Percentiles rank a stretch among this genome's conserved stretches.
These are phyloP conservation scores for Lepus oiostolus DNA, from an alignment of 2,797 vertebrate species.

Conservation along the genomic window DNA sequence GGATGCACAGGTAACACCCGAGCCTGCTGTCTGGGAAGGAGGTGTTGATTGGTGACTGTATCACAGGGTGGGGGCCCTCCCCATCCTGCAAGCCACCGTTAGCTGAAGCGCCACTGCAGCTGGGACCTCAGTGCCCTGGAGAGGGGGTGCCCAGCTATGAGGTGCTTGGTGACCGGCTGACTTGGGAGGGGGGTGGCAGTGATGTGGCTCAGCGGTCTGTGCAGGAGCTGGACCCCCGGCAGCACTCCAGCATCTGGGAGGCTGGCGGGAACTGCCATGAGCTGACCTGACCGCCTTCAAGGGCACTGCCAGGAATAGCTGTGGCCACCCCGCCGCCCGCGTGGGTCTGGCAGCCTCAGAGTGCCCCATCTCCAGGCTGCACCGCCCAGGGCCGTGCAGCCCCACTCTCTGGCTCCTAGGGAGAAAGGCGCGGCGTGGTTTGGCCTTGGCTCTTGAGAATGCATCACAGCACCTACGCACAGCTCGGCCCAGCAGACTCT, in stretches of 20 bases:
- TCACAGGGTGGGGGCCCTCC: background rate
- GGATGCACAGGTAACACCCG: accelerated
- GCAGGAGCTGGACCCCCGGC: conserved; percentile 2
- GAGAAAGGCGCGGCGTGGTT: background rate
- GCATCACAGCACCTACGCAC: background rate
- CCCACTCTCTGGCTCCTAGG: background rate
- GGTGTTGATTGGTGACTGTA: background rate
- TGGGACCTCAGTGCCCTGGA: background rate
- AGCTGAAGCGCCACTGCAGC: too few species aligned
- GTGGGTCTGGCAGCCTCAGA: conserved; percentile 73
- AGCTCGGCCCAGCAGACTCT: background rate
- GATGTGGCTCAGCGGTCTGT: background rate
- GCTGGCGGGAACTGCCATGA: conserved; percentile 72
- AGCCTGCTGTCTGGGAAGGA: background rate
- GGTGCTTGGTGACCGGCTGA: background rate
- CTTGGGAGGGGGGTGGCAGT: background rate
- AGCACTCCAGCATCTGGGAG: conserved; percentile 76
- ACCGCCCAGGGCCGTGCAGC: conserved; percentile 24
- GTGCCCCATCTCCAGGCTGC: conserved; percentile 64
- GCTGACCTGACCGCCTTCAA: conserved; percentile 78
- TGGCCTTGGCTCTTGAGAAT: background rate
- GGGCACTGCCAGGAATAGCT: conserved; percentile 85
- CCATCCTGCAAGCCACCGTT: too few species aligned
- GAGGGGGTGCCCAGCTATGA: background rate
- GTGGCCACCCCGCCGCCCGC: conserved; percentile 67